Evolutionary conservation across 2,888 invertebrate species (phyloP).

Genomic region (Meliscaeva auricollis): DNA sequence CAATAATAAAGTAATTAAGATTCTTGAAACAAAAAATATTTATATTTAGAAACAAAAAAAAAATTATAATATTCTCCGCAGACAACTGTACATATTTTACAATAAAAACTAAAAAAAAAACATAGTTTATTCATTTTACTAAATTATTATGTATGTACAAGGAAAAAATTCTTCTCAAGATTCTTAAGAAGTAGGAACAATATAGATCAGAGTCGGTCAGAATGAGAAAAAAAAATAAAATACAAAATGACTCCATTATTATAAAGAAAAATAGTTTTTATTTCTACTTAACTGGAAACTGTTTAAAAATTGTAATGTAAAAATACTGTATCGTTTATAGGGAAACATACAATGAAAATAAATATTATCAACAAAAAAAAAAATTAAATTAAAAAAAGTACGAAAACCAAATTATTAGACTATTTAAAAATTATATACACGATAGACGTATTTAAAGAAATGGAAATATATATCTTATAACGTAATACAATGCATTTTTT

Average conservation of each 20-base stretch:
- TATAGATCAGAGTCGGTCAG: conserved; percentile 24
- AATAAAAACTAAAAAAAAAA: conserved; percentile 27
- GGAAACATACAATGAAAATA: conserved; percentile 73
- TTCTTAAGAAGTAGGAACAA: conserved; percentile 16
- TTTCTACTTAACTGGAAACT: conserved; percentile 40
- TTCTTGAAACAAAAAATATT: conserved; percentile 21
- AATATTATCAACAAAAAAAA: conserved; percentile 62
- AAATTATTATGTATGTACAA: conserved; percentile 32
- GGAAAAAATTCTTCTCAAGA: conserved; percentile 29
- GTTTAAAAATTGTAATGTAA: conserved; percentile 49
- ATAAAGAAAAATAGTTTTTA: conserved; percentile 31
- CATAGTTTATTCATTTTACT: conserved; percentile 61
- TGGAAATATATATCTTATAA: conserved; percentile 73
- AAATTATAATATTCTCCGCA: conserved; percentile 54
- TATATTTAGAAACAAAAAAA: conserved; percentile 23
- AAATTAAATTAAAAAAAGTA: conserved; percentile 40
- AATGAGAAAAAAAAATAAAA: neutral
- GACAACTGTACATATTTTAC: conserved; percentile 68
- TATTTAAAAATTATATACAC: conserved; percentile 73
- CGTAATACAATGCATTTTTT: conserved; percentile 30
- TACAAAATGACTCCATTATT: neutral
- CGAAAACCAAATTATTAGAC: conserved; percentile 75
- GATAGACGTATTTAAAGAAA: conserved; percentile 73
- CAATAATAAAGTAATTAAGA: conserved; percentile 34
- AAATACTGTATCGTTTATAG: conserved; percentile 60